Percentiles rank a stretch among this genome's conserved stretches.
phyloP scores from a whole-genome alignment of 2,888 invertebrate genomes.

The Nezara viridula region DNA sequence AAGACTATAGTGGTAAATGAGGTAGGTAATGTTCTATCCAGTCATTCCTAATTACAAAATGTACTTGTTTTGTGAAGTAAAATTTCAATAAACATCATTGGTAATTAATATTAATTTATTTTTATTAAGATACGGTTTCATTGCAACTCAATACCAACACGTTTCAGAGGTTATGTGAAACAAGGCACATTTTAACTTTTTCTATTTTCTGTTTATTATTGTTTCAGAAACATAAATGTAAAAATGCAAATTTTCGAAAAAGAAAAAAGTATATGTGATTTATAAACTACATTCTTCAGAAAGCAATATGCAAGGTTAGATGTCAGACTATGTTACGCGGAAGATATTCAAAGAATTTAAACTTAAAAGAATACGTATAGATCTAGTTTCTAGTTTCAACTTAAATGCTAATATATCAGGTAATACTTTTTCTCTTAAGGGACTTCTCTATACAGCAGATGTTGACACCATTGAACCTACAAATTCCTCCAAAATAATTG shows the following conservation, averaged over 20 bases:
- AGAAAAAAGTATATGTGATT: background rate
- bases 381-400: background rate
- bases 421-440: background rate
- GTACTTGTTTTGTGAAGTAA: background rate
- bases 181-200: background rate
- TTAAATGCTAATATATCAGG: background rate
- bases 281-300: constrained; percentile 8
- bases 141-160: background rate
- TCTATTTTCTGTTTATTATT: background rate
- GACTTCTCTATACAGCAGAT: background rate
- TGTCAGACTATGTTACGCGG: background rate
- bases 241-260: background rate
- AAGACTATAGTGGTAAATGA: background rate
- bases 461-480: background rate
- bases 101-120: no score
- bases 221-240: background rate
- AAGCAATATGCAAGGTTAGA: constrained; percentile 9
- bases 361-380: background rate
- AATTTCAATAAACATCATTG: no score
- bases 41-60: background rate
- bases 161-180: background rate
- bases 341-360: background rate
- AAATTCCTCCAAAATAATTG: background rate
- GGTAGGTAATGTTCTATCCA: background rate
- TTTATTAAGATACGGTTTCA: background rate